A percentile compares a stretch with the other conserved stretches of the same genome.
Conservation (phyloP, 2,888 invertebrate species). For the Amphipyra tragopoginis region DNA sequence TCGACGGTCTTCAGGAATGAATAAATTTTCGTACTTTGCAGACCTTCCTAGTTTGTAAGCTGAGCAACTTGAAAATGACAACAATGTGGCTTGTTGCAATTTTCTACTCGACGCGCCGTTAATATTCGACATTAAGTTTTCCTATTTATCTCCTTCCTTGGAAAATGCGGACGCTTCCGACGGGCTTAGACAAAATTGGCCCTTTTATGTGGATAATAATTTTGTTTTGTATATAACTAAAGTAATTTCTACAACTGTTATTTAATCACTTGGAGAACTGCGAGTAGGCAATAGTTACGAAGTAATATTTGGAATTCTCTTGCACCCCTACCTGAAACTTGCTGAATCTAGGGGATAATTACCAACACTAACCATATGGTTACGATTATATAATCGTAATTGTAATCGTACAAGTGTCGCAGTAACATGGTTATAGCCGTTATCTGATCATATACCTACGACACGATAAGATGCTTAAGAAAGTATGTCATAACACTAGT, state of each 20-base stretch:
- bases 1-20: background rate
- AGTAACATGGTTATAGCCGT: background rate
- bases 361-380: background rate
- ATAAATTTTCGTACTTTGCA: background rate
- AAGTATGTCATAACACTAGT: too few relatives aligned
- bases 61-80: constrained; percentile 9
- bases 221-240: background rate
- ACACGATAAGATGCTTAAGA: too few relatives aligned
- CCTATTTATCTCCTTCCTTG: background rate
- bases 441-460: too few relatives aligned
- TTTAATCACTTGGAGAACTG: background rate
- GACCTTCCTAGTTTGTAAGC: background rate
- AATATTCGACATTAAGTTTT: constrained; percentile 7
- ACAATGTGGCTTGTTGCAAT: constrained; percentile 8
- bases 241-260: background rate
- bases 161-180: too few relatives aligned
- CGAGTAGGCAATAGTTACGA: background rate
- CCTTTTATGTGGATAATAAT: background rate
- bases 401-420: background rate
- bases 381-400: too few relatives aligned
- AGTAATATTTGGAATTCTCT: background rate
- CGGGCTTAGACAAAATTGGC: too few relatives aligned
- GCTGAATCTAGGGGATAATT: background rate
- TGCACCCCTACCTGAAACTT: background rate
- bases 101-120: constrained; percentile 12